A percentile compares a stretch with the other conserved stretches of the same genome.
phyloP scores from a whole-genome alignment of 2,797 vertebrate species.

The Forpus xanthops region DNA sequence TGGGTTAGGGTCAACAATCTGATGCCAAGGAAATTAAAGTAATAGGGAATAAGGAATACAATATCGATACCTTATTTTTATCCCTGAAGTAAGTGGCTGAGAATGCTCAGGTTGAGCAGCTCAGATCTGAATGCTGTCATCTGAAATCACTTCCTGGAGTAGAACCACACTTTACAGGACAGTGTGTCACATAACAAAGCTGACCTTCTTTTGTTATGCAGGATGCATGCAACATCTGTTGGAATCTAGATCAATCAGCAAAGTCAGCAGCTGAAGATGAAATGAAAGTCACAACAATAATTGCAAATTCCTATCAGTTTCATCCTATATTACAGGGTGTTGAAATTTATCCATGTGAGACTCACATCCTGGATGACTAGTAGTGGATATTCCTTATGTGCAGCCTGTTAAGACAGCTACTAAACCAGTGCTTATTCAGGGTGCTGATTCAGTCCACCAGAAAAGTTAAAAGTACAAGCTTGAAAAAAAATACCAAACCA shows the following conservation, averaged over 20 bases:
- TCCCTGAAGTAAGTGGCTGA: not conserved
- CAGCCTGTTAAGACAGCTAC: slow-evolving; percentile 28
- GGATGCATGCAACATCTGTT: slow-evolving; percentile 68
- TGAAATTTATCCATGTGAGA: slow-evolving; percentile 48
- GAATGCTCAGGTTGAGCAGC: not conserved
- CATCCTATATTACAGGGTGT: slow-evolving; percentile 54
- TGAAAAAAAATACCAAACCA: not conserved
- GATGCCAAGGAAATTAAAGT: not conserved
- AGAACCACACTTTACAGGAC: slow-evolving; percentile 56
- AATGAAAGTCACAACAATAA: slow-evolving; percentile 75
- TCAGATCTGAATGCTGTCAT: not conserved
- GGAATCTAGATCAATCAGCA: slow-evolving; percentile 66
- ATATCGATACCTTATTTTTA: not conserved
- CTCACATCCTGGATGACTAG: slow-evolving; percentile 23
- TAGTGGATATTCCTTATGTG: slow-evolving; percentile 29
- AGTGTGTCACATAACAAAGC: slow-evolving; percentile 63
- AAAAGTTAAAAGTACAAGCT: slow-evolving; percentile 38
- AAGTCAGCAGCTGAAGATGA: slow-evolving; percentile 69
- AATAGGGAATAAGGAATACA: not conserved
- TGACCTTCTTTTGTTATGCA: slow-evolving; percentile 62
- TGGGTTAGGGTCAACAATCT: not conserved
- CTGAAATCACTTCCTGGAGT: slow-evolving; percentile 50
- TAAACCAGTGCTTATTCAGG: slow-evolving; percentile 20
- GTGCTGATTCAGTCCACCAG: slow-evolving; percentile 19
- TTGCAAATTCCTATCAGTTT: slow-evolving; percentile 64